Evolutionary conservation across 2,113 vertebrate genomes (phyloP).

Genomic region (Esox niger): DNA sequence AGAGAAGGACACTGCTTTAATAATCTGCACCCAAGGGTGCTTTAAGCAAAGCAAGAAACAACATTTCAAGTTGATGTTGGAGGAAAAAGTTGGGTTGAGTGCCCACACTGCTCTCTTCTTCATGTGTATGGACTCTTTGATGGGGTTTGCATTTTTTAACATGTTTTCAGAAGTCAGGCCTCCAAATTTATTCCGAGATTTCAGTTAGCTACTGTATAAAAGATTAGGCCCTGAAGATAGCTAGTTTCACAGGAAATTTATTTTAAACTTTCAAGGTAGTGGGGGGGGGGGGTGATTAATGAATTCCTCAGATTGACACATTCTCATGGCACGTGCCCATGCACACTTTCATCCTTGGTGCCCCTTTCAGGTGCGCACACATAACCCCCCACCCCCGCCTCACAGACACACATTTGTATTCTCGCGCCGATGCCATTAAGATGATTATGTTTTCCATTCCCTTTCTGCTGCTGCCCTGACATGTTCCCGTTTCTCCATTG

Average conservation of each 20-base stretch:
- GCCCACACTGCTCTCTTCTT: slow-evolving; percentile 43
- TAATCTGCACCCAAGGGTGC: slow-evolving; percentile 30
- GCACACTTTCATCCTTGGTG: neutral
- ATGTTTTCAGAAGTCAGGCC: slow-evolving; percentile 53
- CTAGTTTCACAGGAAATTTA: slow-evolving; percentile 33
- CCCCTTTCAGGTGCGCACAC: neutral
- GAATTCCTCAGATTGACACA: slow-evolving; percentile 7
- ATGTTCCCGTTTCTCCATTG: slow-evolving; percentile 39
- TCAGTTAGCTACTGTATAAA: slow-evolving; percentile 61
- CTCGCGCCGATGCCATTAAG: slow-evolving; percentile 37
- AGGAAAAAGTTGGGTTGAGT: neutral
- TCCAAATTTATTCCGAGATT: slow-evolving; percentile 56
- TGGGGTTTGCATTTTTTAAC: slow-evolving; percentile 72
- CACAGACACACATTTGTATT: slow-evolving; percentile 4
- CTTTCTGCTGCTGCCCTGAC: slow-evolving; percentile 55
- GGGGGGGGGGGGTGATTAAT: slow-evolving; percentile 17
- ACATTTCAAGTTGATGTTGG: neutral
- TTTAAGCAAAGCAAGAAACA: slow-evolving; percentile 25
- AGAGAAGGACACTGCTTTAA: slow-evolving; percentile 15
- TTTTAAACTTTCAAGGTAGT: slow-evolving; percentile 30
- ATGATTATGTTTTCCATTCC: slow-evolving; percentile 59
- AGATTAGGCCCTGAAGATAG: slow-evolving; percentile 51
- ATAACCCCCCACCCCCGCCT: neutral
- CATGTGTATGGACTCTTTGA: slow-evolving; percentile 60
- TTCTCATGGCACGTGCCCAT: neutral